A percentile compares a stretch with the other conserved stretches of the same genome.
Conservation (phyloP, 2,797 vertebrate genomes). For the Heterohyrax brucei region DNA sequence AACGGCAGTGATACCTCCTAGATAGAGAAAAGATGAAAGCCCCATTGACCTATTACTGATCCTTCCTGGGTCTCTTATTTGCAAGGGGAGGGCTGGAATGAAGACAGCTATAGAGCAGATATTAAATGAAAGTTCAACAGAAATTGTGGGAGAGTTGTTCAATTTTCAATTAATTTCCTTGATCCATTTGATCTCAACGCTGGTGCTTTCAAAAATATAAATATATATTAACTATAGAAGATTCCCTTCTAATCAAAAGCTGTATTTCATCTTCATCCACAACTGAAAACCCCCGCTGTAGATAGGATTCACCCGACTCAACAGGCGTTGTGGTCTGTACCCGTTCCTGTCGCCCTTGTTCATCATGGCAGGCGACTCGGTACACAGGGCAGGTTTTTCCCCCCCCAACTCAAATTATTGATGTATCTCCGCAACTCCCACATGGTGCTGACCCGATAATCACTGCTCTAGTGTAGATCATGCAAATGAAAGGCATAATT, state of each 20-base stretch:
- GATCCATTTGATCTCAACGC: slow-evolving; percentile 82
- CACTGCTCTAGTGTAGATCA: slow-evolving; percentile 87
- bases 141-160: slow-evolving; percentile 82
- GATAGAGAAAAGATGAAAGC: slow-evolving; percentile 71
- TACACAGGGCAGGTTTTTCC: slow-evolving; percentile 75
- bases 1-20: slow-evolving; percentile 76
- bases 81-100: slow-evolving; percentile 73
- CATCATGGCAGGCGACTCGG: slow-evolving; percentile 65
- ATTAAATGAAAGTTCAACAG: slow-evolving; percentile 79
- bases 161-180: slow-evolving; percentile 87
- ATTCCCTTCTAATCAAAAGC: slow-evolving; percentile 87
- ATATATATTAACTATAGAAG: slow-evolving; percentile 85
- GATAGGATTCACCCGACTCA: slow-evolving; percentile 85
- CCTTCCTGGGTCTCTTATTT: slow-evolving; percentile 80
- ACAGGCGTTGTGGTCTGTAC: slow-evolving; percentile 80
- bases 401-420: slow-evolving; percentile 85
- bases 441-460: slow-evolving; percentile 88
- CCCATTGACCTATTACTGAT: slow-evolving; percentile 72
- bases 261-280: slow-evolving; percentile 83
- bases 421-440: slow-evolving; percentile 88
- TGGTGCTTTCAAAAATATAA: slow-evolving; percentile 81
- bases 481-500: slow-evolving; percentile 89
- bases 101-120: slow-evolving; percentile 65
- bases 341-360: slow-evolving; percentile 32
- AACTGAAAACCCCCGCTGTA: slow-evolving; percentile 82